Conservation (phyloP, 2,797 vertebrate species). For the Tangara arthus region DNA sequence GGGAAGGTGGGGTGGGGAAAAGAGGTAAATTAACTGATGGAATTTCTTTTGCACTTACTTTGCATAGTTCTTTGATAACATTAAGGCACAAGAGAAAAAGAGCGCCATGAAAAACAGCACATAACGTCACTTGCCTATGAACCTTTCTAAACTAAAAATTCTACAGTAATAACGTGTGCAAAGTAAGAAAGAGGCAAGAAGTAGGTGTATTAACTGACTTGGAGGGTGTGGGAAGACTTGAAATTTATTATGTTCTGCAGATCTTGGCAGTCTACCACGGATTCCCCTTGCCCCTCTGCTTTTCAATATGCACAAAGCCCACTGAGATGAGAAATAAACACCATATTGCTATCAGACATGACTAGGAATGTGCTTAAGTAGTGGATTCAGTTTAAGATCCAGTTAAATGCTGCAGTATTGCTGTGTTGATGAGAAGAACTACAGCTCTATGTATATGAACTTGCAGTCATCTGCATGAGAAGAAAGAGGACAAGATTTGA, state of each 20-base stretch:
- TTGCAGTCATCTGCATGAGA: neutral
- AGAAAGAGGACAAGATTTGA: neutral
- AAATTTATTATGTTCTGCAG: conserved; percentile 37
- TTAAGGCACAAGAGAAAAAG: neutral
- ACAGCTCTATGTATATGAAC: neutral
- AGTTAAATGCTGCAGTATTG: neutral
- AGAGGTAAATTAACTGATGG: neutral
- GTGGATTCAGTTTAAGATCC: neutral
- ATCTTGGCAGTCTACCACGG: conserved; percentile 32
- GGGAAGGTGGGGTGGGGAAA: neutral
- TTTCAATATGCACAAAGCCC: conserved; percentile 24
- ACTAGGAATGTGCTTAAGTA: neutral
- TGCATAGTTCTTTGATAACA: conserved; percentile 6
- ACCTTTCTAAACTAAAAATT: neutral
- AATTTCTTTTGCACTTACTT: neutral
- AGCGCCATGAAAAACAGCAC: neutral
- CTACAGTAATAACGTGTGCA: neutral
- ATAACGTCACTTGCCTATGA: neutral
- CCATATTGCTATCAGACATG: conserved; percentile 23
- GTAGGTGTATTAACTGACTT: conserved; percentile 47
- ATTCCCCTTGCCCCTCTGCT: neutral
- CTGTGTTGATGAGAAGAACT: neutral
- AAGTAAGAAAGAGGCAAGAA: conserved; percentile 11
- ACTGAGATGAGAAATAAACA: conserved; percentile 46
- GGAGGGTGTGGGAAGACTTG: conserved; percentile 30